phyloP scores from a whole-genome alignment of 2,888 invertebrate species.

The Oscheius sp. region DNA sequence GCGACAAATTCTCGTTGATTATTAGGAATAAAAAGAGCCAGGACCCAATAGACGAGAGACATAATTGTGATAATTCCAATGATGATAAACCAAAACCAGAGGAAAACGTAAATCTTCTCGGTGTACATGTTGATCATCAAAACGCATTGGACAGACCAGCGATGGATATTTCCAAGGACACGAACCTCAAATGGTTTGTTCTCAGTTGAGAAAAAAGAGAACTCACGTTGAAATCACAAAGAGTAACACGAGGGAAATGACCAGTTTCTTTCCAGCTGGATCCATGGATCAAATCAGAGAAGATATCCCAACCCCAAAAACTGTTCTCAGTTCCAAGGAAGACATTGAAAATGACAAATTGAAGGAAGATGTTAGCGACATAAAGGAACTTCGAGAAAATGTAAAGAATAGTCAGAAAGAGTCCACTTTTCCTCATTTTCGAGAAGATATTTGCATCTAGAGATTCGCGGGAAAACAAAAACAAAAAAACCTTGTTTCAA shows the following conservation, averaged over 20 bases:
- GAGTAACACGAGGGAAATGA: conserved; percentile 56
- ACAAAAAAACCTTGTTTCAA: conserved; percentile 50
- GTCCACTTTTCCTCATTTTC: conserved; percentile 38
- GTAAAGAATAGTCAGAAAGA: conserved; percentile 47
- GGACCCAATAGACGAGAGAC: conserved; percentile 24
- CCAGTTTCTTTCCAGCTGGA: conserved; percentile 56
- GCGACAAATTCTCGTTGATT: conserved; percentile 50
- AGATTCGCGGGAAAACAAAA: background rate
- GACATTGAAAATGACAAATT: conserved; percentile 52
- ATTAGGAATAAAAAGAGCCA: conserved; percentile 41
- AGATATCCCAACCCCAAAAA: conserved; percentile 56
- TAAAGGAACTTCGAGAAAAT: conserved; percentile 50
- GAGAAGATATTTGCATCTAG: conserved; percentile 20
- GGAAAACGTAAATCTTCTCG: conserved; percentile 35
- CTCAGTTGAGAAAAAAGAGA: background rate
- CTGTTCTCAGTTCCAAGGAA: conserved; percentile 54
- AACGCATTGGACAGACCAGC: conserved; percentile 69
- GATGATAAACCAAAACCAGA: conserved; percentile 68
- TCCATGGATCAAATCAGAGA: conserved; percentile 43
- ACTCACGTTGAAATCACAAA: conserved; percentile 54
- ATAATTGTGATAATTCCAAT: conserved; percentile 55
- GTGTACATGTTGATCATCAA: conserved; percentile 60
- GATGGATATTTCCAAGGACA: conserved; percentile 64
- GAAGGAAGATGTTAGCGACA: conserved; percentile 52
- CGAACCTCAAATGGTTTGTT: conserved; percentile 37